Percentiles rank a stretch among this genome's conserved stretches.
Conservation (phyloP, 1,140 invertebrate genomes). For the Batillaria attramentaria region DNA sequence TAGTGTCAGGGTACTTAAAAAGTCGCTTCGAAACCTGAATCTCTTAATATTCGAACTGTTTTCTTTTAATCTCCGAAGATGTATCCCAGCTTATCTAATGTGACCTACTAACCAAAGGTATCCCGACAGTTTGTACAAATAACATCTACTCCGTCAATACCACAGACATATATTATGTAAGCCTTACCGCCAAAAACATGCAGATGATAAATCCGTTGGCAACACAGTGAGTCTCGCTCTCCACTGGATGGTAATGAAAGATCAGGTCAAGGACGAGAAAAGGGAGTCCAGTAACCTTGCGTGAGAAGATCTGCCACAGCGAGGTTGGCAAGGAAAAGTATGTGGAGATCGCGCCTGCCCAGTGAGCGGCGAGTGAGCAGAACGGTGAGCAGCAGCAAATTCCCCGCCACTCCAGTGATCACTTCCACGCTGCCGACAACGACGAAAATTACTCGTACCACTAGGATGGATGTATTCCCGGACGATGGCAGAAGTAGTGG, state of each 20-base stretch:
- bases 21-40: too few relatives aligned
- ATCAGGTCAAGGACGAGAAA: conserved; percentile 25
- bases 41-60: too few relatives aligned
- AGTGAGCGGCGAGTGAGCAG: neutral
- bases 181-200: neutral
- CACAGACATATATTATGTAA: neutral
- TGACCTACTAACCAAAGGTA: too few relatives aligned
- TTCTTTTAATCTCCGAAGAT: too few relatives aligned
- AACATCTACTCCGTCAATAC: too few relatives aligned
- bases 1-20: too few relatives aligned
- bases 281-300: conserved; percentile 11
- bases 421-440: neutral
- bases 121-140: too few relatives aligned
- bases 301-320: conserved; percentile 6
- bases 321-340: conserved; percentile 4
- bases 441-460: neutral
- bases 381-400: neutral
- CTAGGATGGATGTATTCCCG: too few relatives aligned
- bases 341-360: neutral
- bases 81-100: too few relatives aligned
- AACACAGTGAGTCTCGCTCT: conserved; percentile 10
- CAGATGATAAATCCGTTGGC: neutral
- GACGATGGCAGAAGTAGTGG: too few relatives aligned
- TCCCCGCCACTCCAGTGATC: neutral
- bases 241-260: conserved; percentile 4